Evolutionary conservation across 1,140 invertebrate species (phyloP), one percentile per base, ranked within the genome.

Genomic region (Galleria mellonella): DNA sequence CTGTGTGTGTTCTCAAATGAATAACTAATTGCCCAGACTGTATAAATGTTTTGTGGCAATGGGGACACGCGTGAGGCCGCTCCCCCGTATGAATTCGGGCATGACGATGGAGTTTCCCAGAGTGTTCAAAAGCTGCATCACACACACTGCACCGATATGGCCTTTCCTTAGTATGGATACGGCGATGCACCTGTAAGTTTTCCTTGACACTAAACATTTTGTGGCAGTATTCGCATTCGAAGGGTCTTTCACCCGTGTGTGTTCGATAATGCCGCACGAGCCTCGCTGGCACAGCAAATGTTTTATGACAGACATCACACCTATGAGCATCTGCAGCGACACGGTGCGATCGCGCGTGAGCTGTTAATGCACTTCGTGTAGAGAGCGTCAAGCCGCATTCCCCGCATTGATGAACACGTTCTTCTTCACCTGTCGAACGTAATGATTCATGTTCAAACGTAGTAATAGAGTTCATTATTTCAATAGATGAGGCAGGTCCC

Each of bases 191-290:
- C 76, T 94, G 95, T 32, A 97, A 87, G 77, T 97, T 97, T 73
- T 96, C 95, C 73, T 97, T 97, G 1, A 96, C 95, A 53, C 94
- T 96, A 71, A 97, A 97, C 51, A 93, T 92, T 72, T 97, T 97
- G 69, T 92, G 93, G 83, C 97, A 98, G 72, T 94, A 97, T 66
- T 98, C 96, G 78, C 96, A 98, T 63, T 95, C 91, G 62, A 94
- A 96, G 0, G 93, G 93, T 41, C 92, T 91, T 69, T 94, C 93
- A 1, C 97, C 95, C 0, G 95, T 97, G 70, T 97, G 95, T 0
- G 94, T 96, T 28, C 95, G 89, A 78, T 97, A 97, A 74, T 98
- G 97, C 5, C 96, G 91, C 47, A 94, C 95, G 41, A 98, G 87
- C 33, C 96, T 86, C n/a, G 95, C 96, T 2, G 94, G 95, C 10